These are phyloP conservation scores for Microctenopoma steveboyesi DNA, from an alignment of 2,797 vertebrate genomes.

Conservation along the genomic window DNA sequence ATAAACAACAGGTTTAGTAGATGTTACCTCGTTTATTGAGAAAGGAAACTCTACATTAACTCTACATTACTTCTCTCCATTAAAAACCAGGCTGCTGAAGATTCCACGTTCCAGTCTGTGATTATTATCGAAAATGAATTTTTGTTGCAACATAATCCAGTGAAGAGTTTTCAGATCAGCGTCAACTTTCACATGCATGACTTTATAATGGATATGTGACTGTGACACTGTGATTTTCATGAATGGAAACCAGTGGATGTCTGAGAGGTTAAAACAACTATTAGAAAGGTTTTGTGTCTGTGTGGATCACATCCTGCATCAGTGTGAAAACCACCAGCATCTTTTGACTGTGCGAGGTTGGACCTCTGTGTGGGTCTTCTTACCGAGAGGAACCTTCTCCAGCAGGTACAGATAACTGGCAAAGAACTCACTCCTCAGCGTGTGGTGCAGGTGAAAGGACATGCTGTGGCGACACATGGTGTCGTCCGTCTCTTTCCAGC, in stretches of 20 bases:
- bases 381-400: slow-evolving; percentile 93
- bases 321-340: background rate
- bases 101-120: background rate
- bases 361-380: slow-evolving; percentile 59
- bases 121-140: too few species aligned
- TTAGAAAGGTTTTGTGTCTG: background rate
- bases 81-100: background rate
- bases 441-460: slow-evolving; percentile 92
- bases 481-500: slow-evolving; percentile 90
- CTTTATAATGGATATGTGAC: background rate
- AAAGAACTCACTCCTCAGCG: slow-evolving; percentile 92
- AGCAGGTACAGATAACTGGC: slow-evolving; percentile 95
- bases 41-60: too few species aligned
- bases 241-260: background rate
- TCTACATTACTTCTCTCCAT: background rate
- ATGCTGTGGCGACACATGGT: slow-evolving; percentile 93
- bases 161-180: too few species aligned
- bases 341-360: background rate
- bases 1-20: too few species aligned
- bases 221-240: background rate
- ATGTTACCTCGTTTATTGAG: too few species aligned
- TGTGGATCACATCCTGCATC: background rate
- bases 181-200: background rate
- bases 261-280: too few species aligned
- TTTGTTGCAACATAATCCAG: background rate